A percentile compares a stretch with the other conserved stretches of the same genome.
Evolutionary conservation across 2,113 vertebrate species (phyloP).

Genomic region (Taxidea taxus): DNA sequence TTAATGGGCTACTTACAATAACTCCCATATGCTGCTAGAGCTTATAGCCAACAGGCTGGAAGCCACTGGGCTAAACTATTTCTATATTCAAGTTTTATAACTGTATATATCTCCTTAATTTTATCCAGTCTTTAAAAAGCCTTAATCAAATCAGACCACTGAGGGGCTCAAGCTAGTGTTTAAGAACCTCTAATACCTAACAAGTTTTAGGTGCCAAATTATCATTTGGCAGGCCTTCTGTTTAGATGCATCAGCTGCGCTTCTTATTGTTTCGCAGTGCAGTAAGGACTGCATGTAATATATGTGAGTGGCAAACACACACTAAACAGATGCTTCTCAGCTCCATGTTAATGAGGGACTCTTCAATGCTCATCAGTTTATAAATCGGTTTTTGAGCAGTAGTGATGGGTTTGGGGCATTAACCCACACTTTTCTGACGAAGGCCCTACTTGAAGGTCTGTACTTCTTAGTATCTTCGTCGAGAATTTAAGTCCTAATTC

Average conservation of each 20-base stretch:
- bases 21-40: background rate
- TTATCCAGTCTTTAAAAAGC: background rate
- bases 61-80: background rate
- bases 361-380: background rate
- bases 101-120: background rate
- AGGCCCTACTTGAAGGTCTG: background rate
- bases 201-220: background rate
- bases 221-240: background rate
- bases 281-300: background rate
- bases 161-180: background rate
- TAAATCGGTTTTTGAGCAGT: background rate
- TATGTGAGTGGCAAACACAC: background rate
- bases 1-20: background rate
- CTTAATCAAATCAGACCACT: background rate
- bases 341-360: background rate
- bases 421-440: background rate
- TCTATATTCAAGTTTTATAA: slow-evolving; percentile 9
- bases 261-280: background rate
- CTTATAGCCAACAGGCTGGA: background rate
- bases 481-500: background rate
- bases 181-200: background rate
- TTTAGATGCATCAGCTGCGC: background rate
- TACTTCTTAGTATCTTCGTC: background rate
- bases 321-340: background rate
- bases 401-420: background rate